phyloP scores from a whole-genome alignment of 2,113 vertebrate species.

The Leptosomus discolor region DNA sequence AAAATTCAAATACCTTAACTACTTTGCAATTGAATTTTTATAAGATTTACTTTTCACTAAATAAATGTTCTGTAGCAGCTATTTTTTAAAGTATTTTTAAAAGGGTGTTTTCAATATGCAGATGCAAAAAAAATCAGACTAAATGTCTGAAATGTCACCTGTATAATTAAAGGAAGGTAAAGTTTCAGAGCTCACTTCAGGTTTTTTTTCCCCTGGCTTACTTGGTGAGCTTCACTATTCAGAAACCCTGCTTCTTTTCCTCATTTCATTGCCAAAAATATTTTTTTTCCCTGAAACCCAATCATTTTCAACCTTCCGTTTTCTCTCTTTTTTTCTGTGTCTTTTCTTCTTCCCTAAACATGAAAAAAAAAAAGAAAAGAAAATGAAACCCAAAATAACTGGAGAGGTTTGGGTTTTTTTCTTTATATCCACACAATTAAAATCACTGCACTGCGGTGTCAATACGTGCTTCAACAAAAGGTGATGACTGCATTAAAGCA shows the following conservation, averaged over 20 bases:
- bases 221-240: neutral
- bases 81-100: slow-evolving; percentile 43
- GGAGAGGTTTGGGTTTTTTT: neutral
- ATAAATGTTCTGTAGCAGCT: slow-evolving; percentile 54
- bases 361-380: neutral
- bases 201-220: neutral
- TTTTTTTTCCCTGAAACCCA: neutral
- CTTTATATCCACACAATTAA: neutral
- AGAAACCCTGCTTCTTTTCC: neutral
- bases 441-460: neutral
- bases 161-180: slow-evolving; percentile 64
- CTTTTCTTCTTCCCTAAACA: neutral
- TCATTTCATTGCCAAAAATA: neutral
- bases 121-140: slow-evolving; percentile 18
- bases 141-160: slow-evolving; percentile 64
- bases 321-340: neutral
- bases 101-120: slow-evolving; percentile 63
- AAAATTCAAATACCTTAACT: slow-evolving; percentile 82
- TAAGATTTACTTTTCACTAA: slow-evolving; percentile 75
- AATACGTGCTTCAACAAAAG: neutral
- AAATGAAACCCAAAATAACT: slow-evolving; percentile 24
- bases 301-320: neutral
- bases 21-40: slow-evolving; percentile 82
- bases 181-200: slow-evolving; percentile 38
- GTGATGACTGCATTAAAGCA: neutral